Evolutionary conservation across 2,888 invertebrate genomes (phyloP).

Genomic region (Ariolimax columbianus): DNA sequence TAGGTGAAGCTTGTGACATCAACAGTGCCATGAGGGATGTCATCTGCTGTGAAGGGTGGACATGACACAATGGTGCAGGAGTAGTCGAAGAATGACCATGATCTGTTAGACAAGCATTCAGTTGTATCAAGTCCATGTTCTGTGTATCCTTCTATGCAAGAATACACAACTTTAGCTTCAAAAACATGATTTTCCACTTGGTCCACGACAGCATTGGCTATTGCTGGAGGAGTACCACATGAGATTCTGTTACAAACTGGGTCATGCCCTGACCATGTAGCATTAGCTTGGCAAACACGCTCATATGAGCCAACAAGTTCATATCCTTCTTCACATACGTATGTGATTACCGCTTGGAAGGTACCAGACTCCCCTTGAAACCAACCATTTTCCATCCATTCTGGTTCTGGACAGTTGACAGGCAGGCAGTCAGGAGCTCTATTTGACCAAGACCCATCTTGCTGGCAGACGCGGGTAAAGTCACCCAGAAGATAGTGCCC

Average conservation of each 20-base stretch:
- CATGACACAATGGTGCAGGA: conserved; percentile 34
- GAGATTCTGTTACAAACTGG: conserved; percentile 67
- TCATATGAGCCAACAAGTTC: conserved; percentile 91
- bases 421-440: conserved; percentile 66
- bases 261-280: conserved; percentile 66
- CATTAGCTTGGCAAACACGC: conserved; percentile 81
- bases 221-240: conserved; percentile 63
- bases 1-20: conserved; percentile 51
- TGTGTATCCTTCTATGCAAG: conserved; percentile 65
- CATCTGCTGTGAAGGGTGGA: conserved; percentile 20
- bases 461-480: conserved; percentile 84
- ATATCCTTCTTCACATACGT: conserved; percentile 80
- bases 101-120: conserved; percentile 66
- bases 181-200: conserved; percentile 45
- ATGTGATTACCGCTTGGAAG: conserved; percentile 60
- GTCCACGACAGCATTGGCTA: conserved; percentile 66
- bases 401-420: conserved; percentile 61
- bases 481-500: conserved; percentile 90
- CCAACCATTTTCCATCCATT: conserved; percentile 74
- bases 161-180: conserved; percentile 53
- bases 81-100: conserved; percentile 61
- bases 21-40: conserved; percentile 35
- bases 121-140: conserved; percentile 63
- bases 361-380: conserved; percentile 69
- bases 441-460: conserved; percentile 71